Evolutionary conservation across 2,113 vertebrate species (phyloP), one percentile per base, ranked within the genome.

Genomic region (Oncorhynchus kisutch): DNA sequence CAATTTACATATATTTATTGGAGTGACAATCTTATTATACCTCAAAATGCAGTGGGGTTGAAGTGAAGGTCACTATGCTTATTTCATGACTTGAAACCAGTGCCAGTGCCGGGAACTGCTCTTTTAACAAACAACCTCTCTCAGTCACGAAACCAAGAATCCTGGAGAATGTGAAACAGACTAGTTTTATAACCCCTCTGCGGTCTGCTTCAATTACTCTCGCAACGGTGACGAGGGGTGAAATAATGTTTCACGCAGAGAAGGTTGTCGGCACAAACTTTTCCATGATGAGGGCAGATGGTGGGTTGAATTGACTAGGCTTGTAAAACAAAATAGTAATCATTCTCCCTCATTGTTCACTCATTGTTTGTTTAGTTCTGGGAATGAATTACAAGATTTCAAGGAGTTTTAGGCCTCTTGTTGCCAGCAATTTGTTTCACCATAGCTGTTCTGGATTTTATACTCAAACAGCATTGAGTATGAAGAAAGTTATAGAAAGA

Each of bases 311-410:
- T 4, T 66, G 25, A 66, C 64, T 5, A 31, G 71, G 65, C 39
- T 14, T 48, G 29, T 67, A 59, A 72, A 83, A 62, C 57, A 72
- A 78, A 88, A 81, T 39, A 11, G 11, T 74, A 64, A 66, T 54
- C 57, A 14, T 57, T 48, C 9, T 24, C 4, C 5, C 18, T 27
- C 29, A 57, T 71, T 75, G 49, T 62, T 64, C 31, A 24, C 45
- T 64, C 49, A 27, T 59, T 71, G 3, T 64, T 70, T 22, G 18
- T 76, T 72, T 69, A 13, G 49, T 54, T 29, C 64, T 62, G 4
- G 25, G 24, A 68, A 69, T 64, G 54, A 20, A 72, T 59, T 51
- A 70, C 69, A 34, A 39, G 27, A 72, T 59, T 51, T 71, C 69
- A 34, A 75, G 11, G 25, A 72, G 54, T 54, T 57, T 20, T 22